Conservation (phyloP, 2,113 vertebrate species). For the Peromyscus leucopus region DNA sequence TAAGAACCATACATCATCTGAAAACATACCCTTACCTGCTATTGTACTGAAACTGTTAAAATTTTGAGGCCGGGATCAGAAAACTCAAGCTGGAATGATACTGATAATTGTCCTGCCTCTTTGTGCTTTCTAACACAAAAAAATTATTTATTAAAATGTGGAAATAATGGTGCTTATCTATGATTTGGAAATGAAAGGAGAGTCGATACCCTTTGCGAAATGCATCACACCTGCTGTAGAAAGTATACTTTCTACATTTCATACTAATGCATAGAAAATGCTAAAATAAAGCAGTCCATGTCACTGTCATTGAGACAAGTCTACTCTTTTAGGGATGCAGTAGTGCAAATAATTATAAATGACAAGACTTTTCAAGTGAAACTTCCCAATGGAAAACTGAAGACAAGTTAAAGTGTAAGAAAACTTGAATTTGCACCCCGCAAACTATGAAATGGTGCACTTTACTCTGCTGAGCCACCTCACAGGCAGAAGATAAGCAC, state of each 20-base stretch:
- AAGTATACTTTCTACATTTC: not conserved
- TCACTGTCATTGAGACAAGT: not conserved
- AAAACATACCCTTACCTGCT: not conserved
- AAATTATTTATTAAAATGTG: not conserved
- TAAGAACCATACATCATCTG: fast-evolving
- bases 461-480: not conserved
- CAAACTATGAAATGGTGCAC: not conserved
- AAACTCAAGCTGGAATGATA: not conserved
- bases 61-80: not conserved
- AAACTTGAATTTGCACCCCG: not conserved
- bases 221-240: fast-evolving
- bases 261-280: not conserved
- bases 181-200: constrained; percentile 14
- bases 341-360: constrained; percentile 16
- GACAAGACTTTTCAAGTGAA: not conserved
- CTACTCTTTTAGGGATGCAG: not conserved
- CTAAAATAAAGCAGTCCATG: not conserved
- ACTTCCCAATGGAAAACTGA: not conserved
- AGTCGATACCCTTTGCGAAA: not conserved
- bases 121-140: constrained; percentile 41
- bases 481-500: not conserved
- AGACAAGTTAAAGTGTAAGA: not conserved
- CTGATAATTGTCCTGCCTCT: not conserved
- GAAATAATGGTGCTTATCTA: not conserved
- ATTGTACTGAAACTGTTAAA: not conserved